Evolutionary conservation across 2,888 invertebrate species (phyloP), one percentile per base, ranked within the genome.

Genomic region (Podotricha telesiphe): DNA sequence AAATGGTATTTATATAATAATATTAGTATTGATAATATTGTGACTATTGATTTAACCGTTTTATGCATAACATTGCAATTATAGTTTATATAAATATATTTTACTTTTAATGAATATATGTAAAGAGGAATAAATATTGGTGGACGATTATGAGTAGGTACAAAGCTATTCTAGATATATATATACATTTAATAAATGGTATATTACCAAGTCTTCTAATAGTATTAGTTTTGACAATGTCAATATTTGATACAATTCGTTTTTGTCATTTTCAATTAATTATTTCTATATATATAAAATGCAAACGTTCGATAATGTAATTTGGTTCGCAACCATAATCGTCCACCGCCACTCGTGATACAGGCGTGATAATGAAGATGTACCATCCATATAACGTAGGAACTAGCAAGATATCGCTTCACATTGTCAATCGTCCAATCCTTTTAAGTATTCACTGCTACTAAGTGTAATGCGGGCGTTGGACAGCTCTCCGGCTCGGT

Each of bases 371-470:
- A 42, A 42, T 42, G 37, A 62, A 37, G 61, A 17, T 61, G 67
- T 55, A 59, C 48, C 42, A 37, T 67, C 53, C 19, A 53, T 65
- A 58, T 80, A 79, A 78, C 74, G 76, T 82, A 84, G 85, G 82
- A 85, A 86, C 83, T 82, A 81, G 79, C 79, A 73, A 79, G 78
- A 79, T 78, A 75, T 79, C 74, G 73, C 74, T 77, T 76, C 74
- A 78, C 75, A 75, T 74, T 70, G 76, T 34, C 62, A 62, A 68
- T 72, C 77, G 75, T 75, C 76, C 72, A 76, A 76, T 76, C 76
- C 73, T 69, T 73, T 79, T 76, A 79, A 78, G 76, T 79, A 78
- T 76, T 77, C 74, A 77, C 70, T 73, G 74, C 79, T 79, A 78
- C 70, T 73, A 76, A 76, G 71, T 76, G 78, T 78, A 76, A 55